These are phyloP conservation scores for Phylloscopus trochilus DNA, from an alignment of 2,113 vertebrate species.

Conservation along the genomic window DNA sequence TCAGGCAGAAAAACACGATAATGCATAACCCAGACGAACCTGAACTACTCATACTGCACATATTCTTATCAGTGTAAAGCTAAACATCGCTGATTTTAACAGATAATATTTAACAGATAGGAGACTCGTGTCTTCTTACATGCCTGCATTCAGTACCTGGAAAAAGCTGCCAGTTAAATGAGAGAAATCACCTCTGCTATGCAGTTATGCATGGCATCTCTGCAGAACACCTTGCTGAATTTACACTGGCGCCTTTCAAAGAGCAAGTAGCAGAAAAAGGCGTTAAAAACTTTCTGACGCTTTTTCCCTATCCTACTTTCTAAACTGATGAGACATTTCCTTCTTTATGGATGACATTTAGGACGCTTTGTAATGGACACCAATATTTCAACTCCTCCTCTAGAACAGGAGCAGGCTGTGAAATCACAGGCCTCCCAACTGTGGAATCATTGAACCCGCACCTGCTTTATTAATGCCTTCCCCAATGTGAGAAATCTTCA, in stretches of 20 bases:
- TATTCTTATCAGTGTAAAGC: background rate
- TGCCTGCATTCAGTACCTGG: background rate
- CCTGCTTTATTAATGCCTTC: background rate
- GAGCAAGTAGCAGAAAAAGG: background rate
- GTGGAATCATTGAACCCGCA: background rate
- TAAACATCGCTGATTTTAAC: background rate
- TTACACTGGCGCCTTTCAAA: background rate
- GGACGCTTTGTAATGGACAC: background rate
- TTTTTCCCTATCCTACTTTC: background rate
- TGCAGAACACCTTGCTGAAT: background rate
- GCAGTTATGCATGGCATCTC: fast-evolving
- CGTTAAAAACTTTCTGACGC: background rate
- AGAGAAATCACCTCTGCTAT: background rate
- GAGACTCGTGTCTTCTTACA: background rate
- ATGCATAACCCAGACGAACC: background rate
- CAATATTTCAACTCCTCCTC: background rate
- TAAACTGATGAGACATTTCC: background rate
- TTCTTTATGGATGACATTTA: background rate
- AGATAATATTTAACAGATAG: too few relatives aligned
- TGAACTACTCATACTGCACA: background rate
- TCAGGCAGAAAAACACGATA: background rate
- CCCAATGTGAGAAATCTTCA: fast-evolving
- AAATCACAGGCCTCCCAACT: too few relatives aligned
- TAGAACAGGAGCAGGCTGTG: background rate
- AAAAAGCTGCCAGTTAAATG: background rate